Conservation (phyloP, 2,113 vertebrate genomes). For the Athene noctua region DNA sequence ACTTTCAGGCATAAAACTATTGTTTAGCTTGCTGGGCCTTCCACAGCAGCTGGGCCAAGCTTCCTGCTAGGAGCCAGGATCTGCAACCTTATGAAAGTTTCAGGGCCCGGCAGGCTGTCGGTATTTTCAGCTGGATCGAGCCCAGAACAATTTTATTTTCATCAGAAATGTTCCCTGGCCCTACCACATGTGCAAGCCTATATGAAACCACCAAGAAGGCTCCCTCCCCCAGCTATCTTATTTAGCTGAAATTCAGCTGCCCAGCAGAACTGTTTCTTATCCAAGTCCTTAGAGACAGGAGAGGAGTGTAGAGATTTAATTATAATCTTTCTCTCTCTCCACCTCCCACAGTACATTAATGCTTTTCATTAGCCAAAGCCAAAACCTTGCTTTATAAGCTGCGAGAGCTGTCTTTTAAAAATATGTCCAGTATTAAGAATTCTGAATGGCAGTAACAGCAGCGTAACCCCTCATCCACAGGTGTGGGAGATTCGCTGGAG, state of each 20-base stretch:
- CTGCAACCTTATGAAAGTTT: constrained; percentile 58
- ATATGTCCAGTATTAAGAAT: constrained; percentile 16
- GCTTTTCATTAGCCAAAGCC: constrained; percentile 53
- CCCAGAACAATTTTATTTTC: constrained; percentile 69
- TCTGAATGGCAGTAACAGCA: constrained; percentile 52
- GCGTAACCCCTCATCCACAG: background rate
- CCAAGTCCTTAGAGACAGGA: constrained; percentile 50
- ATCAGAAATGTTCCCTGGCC: constrained; percentile 64
- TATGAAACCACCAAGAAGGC: constrained; percentile 64
- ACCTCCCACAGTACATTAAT: constrained; percentile 64
- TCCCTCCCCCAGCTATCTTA: constrained; percentile 62
- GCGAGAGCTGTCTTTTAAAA: constrained; percentile 48
- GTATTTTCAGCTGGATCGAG: constrained; percentile 53
- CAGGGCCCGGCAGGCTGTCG: constrained; percentile 48
- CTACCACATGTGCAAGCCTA: constrained; percentile 53
- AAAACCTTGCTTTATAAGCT: constrained; percentile 64
- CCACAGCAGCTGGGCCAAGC: background rate
- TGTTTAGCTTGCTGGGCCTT: constrained; percentile 45
- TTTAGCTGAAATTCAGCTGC: constrained; percentile 59
- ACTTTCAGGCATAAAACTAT: constrained; percentile 7
- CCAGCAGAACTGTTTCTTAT: constrained; percentile 62
- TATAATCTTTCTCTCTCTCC: constrained; percentile 63
- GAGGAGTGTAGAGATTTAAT: constrained; percentile 67
- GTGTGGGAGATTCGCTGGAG: constrained; percentile 46
- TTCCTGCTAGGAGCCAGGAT: constrained; percentile 54